Evolutionary conservation across 2,797 vertebrate genomes (phyloP), one percentile per base, ranked within the genome.

Genomic region (Pseudochirops corinnae): DNA sequence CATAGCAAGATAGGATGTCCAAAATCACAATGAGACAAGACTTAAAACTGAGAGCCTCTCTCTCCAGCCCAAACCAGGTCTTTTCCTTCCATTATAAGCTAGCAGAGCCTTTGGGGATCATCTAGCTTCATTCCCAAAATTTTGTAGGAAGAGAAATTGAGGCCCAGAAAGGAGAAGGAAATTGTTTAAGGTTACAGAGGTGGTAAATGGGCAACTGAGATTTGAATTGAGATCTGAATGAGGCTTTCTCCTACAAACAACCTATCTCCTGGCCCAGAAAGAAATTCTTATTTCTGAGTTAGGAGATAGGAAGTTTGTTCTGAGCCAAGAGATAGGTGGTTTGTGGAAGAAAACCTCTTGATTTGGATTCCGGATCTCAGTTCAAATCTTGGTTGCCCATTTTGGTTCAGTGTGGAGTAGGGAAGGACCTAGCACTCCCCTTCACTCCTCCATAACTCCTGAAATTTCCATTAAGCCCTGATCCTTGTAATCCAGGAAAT

Each of bases 391-490:
- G 62, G 33, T 67, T 67, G 62, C 62, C 33, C 33, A 67, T 67
- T 60, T 67, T 33, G 26, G 26, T 53, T 52, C 50, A 55, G 9
- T 10, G 2, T 0, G 7, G 26, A 62, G 56, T 13, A 2, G 4
- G 56, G 53, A 55, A 82, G 74, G 39, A 62, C 5, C 18, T 13
- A 55, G 4, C 2, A 7, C 46, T 24, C 31, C 31, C 50, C 52
- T 74, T 33, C 31, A 46, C 1, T 52, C 90, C 74, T 94, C 94
- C 99, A 99, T 99, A 99, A 99, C 96, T 99, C 99, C 98, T 99
- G 99, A 99, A 2, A 99, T 98, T 99, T 99, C 99, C 99, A 99
- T 98, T 98, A 99, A 99, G 98, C 99, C 99, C 98, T 99, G 99
- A 96, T 99, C n/a, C 99, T 99, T 99, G 98, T 99, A 99, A 98